phyloP scores from a whole-genome alignment of 2,113 vertebrate species.

The Tachysurus vachellii region DNA sequence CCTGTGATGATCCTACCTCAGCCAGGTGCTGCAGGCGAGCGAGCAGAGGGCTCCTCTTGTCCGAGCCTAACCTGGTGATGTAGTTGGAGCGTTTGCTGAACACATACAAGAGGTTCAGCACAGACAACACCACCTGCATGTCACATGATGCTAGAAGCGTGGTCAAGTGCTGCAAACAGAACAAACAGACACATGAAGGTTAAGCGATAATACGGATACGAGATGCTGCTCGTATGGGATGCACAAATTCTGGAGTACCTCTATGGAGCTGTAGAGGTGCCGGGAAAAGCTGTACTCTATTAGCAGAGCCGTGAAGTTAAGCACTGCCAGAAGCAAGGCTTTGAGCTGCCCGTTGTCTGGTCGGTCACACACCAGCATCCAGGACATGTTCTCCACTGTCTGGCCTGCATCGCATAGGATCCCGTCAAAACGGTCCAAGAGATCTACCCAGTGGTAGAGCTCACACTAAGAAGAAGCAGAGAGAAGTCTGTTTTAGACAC shows the following conservation, averaged over 20 bases:
- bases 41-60: constrained; percentile 90
- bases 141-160: constrained; percentile 94
- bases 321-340: constrained; percentile 88
- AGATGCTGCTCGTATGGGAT: not conserved
- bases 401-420: constrained; percentile 92
- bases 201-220: not conserved
- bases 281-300: constrained; percentile 98
- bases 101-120: constrained; percentile 95
- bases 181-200: not conserved
- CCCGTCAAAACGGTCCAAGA: constrained; percentile 93
- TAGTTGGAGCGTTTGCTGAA: constrained; percentile 98
- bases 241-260: constrained; percentile 71
- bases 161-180: constrained; percentile 83
- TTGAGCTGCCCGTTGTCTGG: constrained; percentile 89
- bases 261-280: constrained; percentile 96
- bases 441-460: constrained; percentile 97
- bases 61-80: constrained; percentile 92
- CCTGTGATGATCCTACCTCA: constrained; percentile 74
- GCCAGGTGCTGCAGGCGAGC: constrained; percentile 92
- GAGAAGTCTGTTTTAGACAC: not conserved
- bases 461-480: constrained; percentile 78
- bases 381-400: constrained; percentile 93
- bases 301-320: constrained; percentile 94
- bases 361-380: constrained; percentile 92
- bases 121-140: constrained; percentile 97